Conservation (phyloP, 1,140 invertebrate species). For the Leucophenga varia region DNA sequence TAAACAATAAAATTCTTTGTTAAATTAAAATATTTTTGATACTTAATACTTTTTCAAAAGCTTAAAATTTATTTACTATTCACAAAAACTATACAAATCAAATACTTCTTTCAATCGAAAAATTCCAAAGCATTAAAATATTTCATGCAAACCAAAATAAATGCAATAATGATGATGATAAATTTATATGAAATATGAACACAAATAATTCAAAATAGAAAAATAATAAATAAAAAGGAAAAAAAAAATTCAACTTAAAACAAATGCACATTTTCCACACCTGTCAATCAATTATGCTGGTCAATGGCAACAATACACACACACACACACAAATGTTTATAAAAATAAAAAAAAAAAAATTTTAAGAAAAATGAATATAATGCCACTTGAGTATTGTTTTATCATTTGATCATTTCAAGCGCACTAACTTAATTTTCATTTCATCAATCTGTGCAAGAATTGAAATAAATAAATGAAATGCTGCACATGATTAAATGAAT, state of each 20-base stretch:
- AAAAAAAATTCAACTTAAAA: background rate
- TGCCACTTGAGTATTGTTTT: background rate
- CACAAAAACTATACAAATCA: too few relatives aligned
- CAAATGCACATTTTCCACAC: conserved; percentile 2
- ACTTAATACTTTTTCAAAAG: too few relatives aligned
- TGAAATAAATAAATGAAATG: too few relatives aligned
- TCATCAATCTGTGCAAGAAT: background rate
- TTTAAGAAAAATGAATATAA: too few relatives aligned
- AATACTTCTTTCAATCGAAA: too few relatives aligned
- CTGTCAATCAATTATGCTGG: conserved; percentile 23
- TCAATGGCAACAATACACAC: conserved; percentile 14
- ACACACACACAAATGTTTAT: conserved; percentile 13
- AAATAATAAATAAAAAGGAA: too few relatives aligned
- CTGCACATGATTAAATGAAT: background rate
- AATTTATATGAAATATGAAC: background rate
- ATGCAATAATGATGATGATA: background rate
- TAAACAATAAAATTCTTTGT: too few relatives aligned
- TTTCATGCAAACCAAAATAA: background rate
- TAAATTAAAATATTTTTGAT: too few relatives aligned
- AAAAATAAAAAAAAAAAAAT: too few relatives aligned
- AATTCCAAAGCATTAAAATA: too few relatives aligned
- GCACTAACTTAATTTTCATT: background rate
- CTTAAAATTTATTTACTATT: too few relatives aligned
- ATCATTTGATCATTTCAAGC: conserved; percentile 1
- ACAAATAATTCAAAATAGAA: background rate